phyloP scores from a whole-genome alignment of 2,888 invertebrate species.

The Melanophora roralis region DNA sequence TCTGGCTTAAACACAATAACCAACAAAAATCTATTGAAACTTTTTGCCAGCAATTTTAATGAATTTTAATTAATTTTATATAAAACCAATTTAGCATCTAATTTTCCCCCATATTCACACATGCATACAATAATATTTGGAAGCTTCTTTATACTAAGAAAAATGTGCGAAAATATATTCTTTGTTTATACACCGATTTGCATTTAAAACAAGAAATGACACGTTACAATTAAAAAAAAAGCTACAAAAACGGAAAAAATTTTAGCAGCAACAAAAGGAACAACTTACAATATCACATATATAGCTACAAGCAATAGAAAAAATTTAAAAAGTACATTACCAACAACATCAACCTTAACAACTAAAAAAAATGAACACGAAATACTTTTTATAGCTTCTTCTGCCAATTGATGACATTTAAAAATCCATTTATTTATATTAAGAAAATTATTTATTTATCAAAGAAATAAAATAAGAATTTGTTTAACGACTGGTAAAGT shows the following conservation, averaged over 20 bases:
- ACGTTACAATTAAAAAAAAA: conserved; percentile 16
- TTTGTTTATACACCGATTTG: conserved; percentile 51
- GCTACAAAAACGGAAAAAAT: conserved; percentile 7
- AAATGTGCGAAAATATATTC: background rate
- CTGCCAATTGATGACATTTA: conserved; percentile 60
- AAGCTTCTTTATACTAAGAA: background rate
- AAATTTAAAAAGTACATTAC: conserved; percentile 38
- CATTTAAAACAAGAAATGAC: conserved; percentile 50
- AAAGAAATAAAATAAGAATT: conserved; percentile 41
- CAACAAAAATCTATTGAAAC: conserved; percentile 11
- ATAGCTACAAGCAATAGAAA: conserved; percentile 27
- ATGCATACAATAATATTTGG: background rate
- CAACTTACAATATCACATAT: conserved; percentile 37
- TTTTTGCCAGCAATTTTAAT: conserved; percentile 17
- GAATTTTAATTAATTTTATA: conserved; percentile 45
- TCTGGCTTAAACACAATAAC: background rate
- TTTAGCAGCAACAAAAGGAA: conserved; percentile 1
- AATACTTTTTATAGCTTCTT: conserved; percentile 60
- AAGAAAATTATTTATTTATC: conserved; percentile 32
- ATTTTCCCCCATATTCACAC: conserved; percentile 49
- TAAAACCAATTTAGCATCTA: conserved; percentile 17
- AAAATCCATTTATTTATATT: conserved; percentile 59
- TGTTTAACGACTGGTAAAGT: no score
- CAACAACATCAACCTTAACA: conserved; percentile 14
- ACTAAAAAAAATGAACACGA: conserved; percentile 38